Base-by-base conservation (phyloP, 2,888 invertebrate genomes). In the Amblyteles armatorius region DNA sequence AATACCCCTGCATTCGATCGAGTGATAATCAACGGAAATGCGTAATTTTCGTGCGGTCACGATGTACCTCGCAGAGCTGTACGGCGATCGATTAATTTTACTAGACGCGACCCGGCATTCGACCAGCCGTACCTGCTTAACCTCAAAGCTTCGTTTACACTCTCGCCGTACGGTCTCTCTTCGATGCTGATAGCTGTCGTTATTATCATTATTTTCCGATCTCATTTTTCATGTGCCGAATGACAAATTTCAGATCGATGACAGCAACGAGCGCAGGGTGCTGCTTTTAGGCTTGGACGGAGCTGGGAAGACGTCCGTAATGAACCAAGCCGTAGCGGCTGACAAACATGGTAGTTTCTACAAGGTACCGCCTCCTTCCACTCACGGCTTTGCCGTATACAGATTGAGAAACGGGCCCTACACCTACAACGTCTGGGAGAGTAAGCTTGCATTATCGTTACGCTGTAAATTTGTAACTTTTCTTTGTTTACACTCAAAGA, bases 221-320 rank as follows among this genome's bases (percentile, higher is more conserved):
- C 9, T 19, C 2, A 71, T 78, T 44, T 74, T 78, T 22, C 29
- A 16, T 33, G 19, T 79, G 48, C 2, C 57, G 48, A 29, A 16
- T 4, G 11, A 11, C 4, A 55, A 19, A 48, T 48, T 48, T 48
- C 79, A 94, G 94, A 89, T 94, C 76, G 94, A 94, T 85, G 94
- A 94, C 72, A 92, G 87, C 71, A 92, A 92, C 16, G 94, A 94
- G 81, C 92, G 91, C 74, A 91, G 93, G 85, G 91, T 94, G 3
- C 88, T 94, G 5, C 91, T 94, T 3, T 87, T 94, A 82, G 94
- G 94, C 3, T 88, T 94, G 86, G 92, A 93, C 77, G 91, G 91
- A 36, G 91, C 94, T 63, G 94, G 94, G 55, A 94, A 94, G 87
- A 94, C 94, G 5, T 93, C 94, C 2, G 89, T 94, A 19, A 91